Conservation (phyloP, 1,140 invertebrate genomes). For the Holcopasites calliopsidis region DNA sequence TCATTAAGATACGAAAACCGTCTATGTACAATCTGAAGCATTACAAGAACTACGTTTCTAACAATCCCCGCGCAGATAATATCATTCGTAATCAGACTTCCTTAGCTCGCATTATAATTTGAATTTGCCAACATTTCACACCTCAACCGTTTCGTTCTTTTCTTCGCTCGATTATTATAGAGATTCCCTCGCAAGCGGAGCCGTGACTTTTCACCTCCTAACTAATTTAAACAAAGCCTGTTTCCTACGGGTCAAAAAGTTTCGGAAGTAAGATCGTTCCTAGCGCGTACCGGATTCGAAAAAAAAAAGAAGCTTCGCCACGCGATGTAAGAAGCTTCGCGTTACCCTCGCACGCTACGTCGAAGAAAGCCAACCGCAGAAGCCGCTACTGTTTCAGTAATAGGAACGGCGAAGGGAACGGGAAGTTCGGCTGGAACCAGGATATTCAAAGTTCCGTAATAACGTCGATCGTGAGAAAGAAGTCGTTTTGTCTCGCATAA, state of each 20-base stretch:
- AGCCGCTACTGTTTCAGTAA: constrained; percentile 9
- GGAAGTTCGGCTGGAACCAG: not conserved
- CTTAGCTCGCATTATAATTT: too few relatives aligned
- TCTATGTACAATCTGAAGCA: too few relatives aligned
- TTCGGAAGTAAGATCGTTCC: constrained; percentile 3
- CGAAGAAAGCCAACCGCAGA: not conserved
- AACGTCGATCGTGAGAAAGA: constrained; percentile 26
- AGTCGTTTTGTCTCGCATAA: not conserved
- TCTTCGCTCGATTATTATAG: not conserved
- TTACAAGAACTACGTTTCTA: too few relatives aligned
- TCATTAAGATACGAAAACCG: too few relatives aligned
- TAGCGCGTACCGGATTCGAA: not conserved
- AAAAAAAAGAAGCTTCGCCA: constrained; percentile 11
- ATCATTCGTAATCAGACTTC: too few relatives aligned
- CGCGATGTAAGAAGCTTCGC: not conserved
- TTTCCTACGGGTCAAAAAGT: constrained; percentile 25
- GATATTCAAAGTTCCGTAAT: constrained; percentile 52
- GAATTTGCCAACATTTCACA: not conserved
- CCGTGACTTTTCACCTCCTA: not conserved
- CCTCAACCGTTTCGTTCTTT: not conserved
- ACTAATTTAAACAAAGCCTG: constrained; percentile 25
- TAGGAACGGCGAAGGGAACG: not conserved
- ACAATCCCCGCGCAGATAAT: too few relatives aligned
- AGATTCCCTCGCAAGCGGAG: not conserved
- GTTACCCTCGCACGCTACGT: not conserved